phyloP scores from a whole-genome alignment of 2,113 vertebrate species.

The Caracal caracal region DNA sequence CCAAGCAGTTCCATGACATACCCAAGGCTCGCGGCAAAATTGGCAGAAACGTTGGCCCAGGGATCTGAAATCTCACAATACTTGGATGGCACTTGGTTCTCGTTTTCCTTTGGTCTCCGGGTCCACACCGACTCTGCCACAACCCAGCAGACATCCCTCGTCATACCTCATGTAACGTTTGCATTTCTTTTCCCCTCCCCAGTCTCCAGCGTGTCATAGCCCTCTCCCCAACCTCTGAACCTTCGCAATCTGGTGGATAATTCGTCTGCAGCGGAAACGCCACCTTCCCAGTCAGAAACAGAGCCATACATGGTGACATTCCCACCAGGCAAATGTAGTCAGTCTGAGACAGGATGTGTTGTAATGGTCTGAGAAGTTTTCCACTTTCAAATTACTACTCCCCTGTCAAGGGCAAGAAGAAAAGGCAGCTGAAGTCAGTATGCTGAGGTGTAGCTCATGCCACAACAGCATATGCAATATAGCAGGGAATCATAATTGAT shows the following conservation, averaged over 20 bases:
- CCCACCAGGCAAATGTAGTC: not conserved
- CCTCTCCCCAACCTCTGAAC: not conserved
- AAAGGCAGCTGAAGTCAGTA: not conserved
- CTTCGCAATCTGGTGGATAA: not conserved
- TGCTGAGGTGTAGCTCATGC: not conserved
- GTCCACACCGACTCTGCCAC: not conserved
- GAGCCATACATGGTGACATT: not conserved
- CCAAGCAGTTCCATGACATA: not conserved
- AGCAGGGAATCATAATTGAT: slow-evolving; percentile 33
- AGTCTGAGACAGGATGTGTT: not conserved
- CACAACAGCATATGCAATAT: accelerated
- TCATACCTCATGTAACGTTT: not conserved
- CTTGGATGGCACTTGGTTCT: not conserved
- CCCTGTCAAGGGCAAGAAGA: slow-evolving; percentile 60
- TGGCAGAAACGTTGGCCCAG: not conserved
- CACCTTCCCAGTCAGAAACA: not conserved
- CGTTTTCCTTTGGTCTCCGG: not conserved
- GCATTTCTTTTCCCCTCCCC: not conserved
- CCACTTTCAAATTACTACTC: not conserved
- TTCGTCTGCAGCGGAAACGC: not conserved
- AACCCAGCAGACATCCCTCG: not conserved
- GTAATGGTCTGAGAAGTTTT: not conserved
- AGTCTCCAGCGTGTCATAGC: not conserved
- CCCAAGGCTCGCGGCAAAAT: not conserved
- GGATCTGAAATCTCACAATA: not conserved